Evolutionary conservation across 92 coral and sea anemone species (phyloP).

Genomic region (Epizoanthus scotinus): DNA sequence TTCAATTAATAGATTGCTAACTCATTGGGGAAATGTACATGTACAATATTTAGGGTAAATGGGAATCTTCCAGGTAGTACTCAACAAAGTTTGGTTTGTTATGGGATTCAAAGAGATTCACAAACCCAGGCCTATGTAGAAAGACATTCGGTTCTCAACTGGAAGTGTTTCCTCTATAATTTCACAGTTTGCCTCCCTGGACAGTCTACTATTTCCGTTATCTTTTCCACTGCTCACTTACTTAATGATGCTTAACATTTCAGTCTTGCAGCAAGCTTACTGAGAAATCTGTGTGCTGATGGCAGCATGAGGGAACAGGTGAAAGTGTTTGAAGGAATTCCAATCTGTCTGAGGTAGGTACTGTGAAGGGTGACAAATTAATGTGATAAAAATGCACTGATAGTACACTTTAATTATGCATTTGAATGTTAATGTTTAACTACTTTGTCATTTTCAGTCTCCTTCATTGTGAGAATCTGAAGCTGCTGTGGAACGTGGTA

Average conservation of each 20-base stretch:
- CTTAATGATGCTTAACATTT: neutral
- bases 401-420: neutral
- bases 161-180: too few relatives aligned
- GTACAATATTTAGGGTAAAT: too few relatives aligned
- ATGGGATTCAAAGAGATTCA: too few relatives aligned
- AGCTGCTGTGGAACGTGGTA: conserved; percentile 95
- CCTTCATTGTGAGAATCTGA: conserved; percentile 86
- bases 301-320: conserved; percentile 92
- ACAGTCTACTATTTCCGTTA: neutral
- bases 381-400: too few relatives aligned
- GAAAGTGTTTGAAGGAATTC: conserved; percentile 95
- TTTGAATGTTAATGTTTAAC: neutral
- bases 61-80: too few relatives aligned
- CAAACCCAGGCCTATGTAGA: too few relatives aligned
- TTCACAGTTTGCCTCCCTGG: too few relatives aligned
- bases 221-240: neutral
- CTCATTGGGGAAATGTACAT: too few relatives aligned
- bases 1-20: too few relatives aligned
- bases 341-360: conserved; percentile 88
- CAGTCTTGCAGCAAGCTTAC: conserved; percentile 86
- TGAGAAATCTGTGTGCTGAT: conserved; percentile 91
- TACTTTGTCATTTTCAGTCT: conserved; percentile 58
- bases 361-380: too few relatives aligned
- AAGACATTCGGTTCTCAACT: too few relatives aligned
- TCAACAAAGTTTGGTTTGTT: too few relatives aligned